phyloP scores from a whole-genome alignment of 2,797 vertebrate species.

The Helostoma temminkii region DNA sequence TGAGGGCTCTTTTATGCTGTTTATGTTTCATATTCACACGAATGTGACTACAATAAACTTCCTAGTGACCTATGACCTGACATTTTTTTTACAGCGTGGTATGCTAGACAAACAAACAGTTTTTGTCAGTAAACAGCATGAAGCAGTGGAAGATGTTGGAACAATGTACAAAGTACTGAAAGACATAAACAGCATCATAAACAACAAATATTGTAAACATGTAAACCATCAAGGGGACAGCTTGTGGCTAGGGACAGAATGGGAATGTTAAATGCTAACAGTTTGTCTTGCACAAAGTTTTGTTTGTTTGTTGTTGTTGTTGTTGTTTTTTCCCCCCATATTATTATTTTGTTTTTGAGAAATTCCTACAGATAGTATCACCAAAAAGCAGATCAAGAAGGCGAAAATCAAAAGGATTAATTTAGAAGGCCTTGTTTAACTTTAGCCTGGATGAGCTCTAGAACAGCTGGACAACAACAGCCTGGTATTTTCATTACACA shows the following conservation, averaged over 20 bases:
- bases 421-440: background rate
- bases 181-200: background rate
- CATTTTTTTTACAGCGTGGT: background rate
- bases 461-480: conserved; percentile 54
- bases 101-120: background rate
- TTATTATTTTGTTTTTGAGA: background rate
- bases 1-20: background rate
- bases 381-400: background rate
- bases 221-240: background rate
- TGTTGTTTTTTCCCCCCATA: too few relatives aligned
- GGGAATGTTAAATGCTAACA: background rate
- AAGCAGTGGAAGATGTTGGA: background rate
- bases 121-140: background rate
- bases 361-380: background rate
- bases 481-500: conserved; percentile 15
- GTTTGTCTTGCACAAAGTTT: too few relatives aligned
- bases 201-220: background rate
- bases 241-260: too few relatives aligned
- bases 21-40: conserved; percentile 37
- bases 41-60: background rate
- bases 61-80: background rate
- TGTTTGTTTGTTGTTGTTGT: too few relatives aligned
- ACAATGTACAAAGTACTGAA: background rate
- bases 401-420: background rate
- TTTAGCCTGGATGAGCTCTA: background rate